Percentiles rank a stretch among this genome's conserved stretches.
Evolutionary conservation across 2,797 vertebrate genomes (phyloP).

Genomic region (Sebastes matsubarae): DNA sequence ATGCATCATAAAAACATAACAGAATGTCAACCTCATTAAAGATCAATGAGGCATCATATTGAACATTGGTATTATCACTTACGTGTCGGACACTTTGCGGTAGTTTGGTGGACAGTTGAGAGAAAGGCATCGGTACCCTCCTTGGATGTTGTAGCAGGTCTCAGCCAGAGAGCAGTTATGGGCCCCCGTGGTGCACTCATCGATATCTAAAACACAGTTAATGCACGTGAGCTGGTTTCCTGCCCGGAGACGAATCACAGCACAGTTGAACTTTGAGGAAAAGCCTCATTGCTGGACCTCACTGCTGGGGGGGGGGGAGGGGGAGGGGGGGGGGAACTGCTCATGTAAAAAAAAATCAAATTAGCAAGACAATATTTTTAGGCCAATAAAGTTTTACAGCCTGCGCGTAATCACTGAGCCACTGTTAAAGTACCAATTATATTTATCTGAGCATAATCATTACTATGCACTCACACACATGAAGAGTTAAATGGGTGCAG

Average conservation of each 20-base stretch:
- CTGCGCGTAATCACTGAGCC: constrained; percentile 50
- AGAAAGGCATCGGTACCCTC: constrained; percentile 91
- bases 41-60: background rate
- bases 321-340: background rate
- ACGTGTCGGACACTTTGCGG: constrained; percentile 91
- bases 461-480: background rate
- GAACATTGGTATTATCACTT: constrained; percentile 46
- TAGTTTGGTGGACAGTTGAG: constrained; percentile 93
- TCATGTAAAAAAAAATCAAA: constrained; percentile 37
- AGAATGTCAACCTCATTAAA: background rate
- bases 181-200: constrained; percentile 90
- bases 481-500: constrained; percentile 20
- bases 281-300: constrained; percentile 14
- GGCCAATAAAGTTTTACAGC: constrained; percentile 56
- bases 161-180: constrained; percentile 93
- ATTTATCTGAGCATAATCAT: constrained; percentile 49
- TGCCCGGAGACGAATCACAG: constrained; percentile 1
- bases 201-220: constrained; percentile 85
- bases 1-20: background rate
- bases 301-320: background rate
- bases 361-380: constrained; percentile 49
- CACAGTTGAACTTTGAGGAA: constrained; percentile 1
- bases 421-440: constrained; percentile 49
- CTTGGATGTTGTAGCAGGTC: constrained; percentile 95
- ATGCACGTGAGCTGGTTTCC: constrained; percentile 13